Percentiles rank a stretch among this genome's conserved stretches.
Evolutionary conservation across 2,113 vertebrate genomes (phyloP).

Genomic region (Hemicordylus capensis): DNA sequence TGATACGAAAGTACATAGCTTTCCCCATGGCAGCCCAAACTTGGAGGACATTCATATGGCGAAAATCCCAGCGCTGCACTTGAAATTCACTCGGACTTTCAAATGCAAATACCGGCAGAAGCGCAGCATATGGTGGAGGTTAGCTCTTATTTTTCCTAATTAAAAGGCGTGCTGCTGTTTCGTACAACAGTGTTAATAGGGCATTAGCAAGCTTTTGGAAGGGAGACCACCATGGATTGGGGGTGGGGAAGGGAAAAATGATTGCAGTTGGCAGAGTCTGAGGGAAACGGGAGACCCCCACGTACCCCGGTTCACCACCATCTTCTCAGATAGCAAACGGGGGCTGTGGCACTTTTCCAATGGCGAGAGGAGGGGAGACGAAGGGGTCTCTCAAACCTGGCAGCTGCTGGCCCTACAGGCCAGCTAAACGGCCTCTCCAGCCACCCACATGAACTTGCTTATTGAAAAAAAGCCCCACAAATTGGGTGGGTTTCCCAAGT

Average conservation of each 20-base stretch:
- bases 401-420: too few species aligned
- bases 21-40: conserved; percentile 55
- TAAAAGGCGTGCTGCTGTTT: conserved; percentile 70
- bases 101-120: conserved; percentile 72
- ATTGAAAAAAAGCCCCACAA: neutral
- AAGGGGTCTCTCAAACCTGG: too few species aligned
- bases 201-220: conserved; percentile 62
- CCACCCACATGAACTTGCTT: neutral
- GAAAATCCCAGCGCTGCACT: conserved; percentile 67
- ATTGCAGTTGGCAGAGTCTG: conserved; percentile 37
- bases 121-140: conserved; percentile 75
- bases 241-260: neutral
- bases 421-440: neutral
- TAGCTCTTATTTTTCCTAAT: conserved; percentile 73
- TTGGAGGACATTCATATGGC: conserved; percentile 60
- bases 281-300: neutral
- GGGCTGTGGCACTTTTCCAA: neutral
- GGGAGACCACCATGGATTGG: conserved; percentile 28
- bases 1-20: conserved; percentile 26
- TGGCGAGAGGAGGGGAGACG: too few species aligned
- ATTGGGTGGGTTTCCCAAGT: neutral
- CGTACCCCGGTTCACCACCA: neutral
- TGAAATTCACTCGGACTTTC: conserved; percentile 74
- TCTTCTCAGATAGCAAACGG: neutral
- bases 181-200: conserved; percentile 71